Evolutionary conservation across 2,797 vertebrate genomes (phyloP).

Genomic region (Pelodytes ibericus): DNA sequence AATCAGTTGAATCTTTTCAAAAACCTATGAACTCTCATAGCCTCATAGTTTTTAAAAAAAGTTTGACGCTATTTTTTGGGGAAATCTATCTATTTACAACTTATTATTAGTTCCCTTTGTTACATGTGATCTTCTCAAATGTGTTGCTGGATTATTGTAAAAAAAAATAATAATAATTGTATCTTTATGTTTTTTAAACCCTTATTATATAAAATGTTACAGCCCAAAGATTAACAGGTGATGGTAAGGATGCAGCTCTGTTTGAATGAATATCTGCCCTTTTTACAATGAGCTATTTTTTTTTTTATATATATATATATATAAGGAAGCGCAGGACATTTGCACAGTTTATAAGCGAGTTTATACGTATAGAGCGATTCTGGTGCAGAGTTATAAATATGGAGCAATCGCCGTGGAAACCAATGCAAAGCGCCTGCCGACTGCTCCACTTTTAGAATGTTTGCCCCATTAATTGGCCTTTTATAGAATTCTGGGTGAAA

Average conservation of each 20-base stretch:
- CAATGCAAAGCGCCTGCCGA: too few relatives aligned
- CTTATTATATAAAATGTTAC: conserved; percentile 1
- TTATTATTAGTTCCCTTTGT: conserved; percentile 25
- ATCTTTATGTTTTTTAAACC: conserved; percentile 20
- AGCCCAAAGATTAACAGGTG: conserved; percentile 29
- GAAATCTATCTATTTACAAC: conserved; percentile 19
- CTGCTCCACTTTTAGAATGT: too few relatives aligned
- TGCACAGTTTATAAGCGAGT: too few relatives aligned
- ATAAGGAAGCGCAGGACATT: too few relatives aligned
- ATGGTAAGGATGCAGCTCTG: neutral
- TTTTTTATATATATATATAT: too few relatives aligned
- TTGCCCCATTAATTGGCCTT: too few relatives aligned
- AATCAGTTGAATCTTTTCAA: conserved; percentile 13
- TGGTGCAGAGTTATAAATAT: too few relatives aligned
- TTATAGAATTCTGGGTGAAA: too few relatives aligned
- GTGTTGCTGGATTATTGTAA: conserved; percentile 44
- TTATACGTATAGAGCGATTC: too few relatives aligned
- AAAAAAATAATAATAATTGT: too few relatives aligned
- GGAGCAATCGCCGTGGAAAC: too few relatives aligned
- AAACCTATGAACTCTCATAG: conserved; percentile 6
- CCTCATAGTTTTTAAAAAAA: neutral
- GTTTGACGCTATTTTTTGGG: neutral
- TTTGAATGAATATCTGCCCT: neutral
- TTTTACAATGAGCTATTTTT: too few relatives aligned
- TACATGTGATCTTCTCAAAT: conserved; percentile 34